Evolutionary conservation across 2,113 vertebrate species (phyloP).

Genomic region (Syngnathoides biaculeatus): DNA sequence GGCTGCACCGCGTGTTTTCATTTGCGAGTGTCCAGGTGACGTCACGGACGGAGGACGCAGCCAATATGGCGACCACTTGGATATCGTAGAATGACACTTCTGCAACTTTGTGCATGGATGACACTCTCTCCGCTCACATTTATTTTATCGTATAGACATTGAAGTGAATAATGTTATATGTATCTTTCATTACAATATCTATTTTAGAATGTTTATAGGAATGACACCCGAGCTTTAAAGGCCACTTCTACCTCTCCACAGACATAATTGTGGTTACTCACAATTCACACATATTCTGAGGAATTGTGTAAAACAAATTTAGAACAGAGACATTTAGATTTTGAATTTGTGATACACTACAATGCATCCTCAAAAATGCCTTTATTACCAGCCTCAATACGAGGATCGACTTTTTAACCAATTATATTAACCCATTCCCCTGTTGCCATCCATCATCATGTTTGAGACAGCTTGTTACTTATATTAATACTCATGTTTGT

Average conservation of each 20-base stretch:
- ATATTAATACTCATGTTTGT: conserved; percentile 7
- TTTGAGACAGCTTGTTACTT: conserved; percentile 6
- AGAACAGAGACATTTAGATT: neutral
- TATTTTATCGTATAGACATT: no score
- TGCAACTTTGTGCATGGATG: no score
- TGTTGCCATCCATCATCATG: conserved; percentile 24
- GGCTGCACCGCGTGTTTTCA: no score
- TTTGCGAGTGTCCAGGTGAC: no score
- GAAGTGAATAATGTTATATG: no score
- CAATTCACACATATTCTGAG: neutral
- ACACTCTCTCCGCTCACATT: no score
- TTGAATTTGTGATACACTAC: neutral
- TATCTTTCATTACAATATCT: no score
- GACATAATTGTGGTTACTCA: neutral
- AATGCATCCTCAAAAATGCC: neutral
- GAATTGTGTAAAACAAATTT: neutral
- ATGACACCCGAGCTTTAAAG: no score
- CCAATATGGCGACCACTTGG: no score
- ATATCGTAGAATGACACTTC: no score
- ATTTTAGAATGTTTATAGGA: no score
- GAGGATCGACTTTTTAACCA: conserved; percentile 19
- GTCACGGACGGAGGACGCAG: no score
- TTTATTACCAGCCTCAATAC: conserved; percentile 24
- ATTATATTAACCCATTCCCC: conserved; percentile 19
- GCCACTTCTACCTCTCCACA: neutral